Conservation (phyloP, 35 echinoderm and acorn worm genomes). For the Patiria miniata region DNA sequence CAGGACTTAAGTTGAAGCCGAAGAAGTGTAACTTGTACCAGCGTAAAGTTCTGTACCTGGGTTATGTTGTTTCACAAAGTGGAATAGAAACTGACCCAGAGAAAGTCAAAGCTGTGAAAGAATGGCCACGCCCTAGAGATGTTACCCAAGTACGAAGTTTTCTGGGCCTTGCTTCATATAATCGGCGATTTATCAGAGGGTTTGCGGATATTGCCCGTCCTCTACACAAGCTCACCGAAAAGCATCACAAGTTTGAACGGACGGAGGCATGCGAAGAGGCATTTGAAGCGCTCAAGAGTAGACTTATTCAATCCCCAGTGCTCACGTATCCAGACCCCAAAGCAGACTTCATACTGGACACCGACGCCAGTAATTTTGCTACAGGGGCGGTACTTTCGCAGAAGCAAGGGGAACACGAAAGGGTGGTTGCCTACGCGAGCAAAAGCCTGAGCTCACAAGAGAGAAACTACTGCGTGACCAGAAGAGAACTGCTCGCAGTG, state of each 20-base stretch:
- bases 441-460: slow-evolving; percentile 11
- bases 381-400: slow-evolving; percentile 59
- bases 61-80: slow-evolving; percentile 31
- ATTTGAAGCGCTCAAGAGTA: slow-evolving; percentile 32
- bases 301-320: slow-evolving; percentile 19
- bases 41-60: slow-evolving; percentile 27
- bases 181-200: slow-evolving; percentile 41
- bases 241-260: slow-evolving; percentile 39
- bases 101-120: slow-evolving; percentile 36
- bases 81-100: slow-evolving; percentile 44
- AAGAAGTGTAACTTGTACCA: slow-evolving; percentile 46
- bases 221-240: slow-evolving; percentile 51
- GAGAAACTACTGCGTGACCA: slow-evolving; percentile 48
- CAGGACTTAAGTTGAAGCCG: slow-evolving; percentile 54
- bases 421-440: slow-evolving; percentile 52
- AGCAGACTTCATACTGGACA: slow-evolving; percentile 46
- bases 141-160: slow-evolving; percentile 8
- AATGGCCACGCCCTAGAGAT: not conserved
- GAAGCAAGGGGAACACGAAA: slow-evolving; percentile 34
- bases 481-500: slow-evolving; percentile 57
- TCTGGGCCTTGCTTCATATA: slow-evolving; percentile 47
- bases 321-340: slow-evolving; percentile 43
- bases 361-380: slow-evolving; percentile 49
- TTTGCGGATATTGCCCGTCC: slow-evolving; percentile 61
- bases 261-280: slow-evolving; percentile 22